Base-by-base conservation (phyloP, 23 tunicate species). In the Halocynthia aurantium region DNA sequence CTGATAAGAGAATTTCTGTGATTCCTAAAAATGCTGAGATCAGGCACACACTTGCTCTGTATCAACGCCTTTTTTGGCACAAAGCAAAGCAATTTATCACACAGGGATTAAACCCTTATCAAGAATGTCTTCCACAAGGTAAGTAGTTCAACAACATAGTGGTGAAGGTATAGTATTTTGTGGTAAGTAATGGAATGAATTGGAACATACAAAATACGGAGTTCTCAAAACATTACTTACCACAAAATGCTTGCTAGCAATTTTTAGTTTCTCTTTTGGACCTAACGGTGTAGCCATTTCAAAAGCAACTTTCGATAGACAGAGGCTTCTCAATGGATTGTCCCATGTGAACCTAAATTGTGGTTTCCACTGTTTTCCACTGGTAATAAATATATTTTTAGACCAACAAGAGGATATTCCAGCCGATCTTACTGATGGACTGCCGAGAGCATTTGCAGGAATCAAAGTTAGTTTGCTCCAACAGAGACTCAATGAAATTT, bases 41-140 rank as follows among this genome's bases (percentile, higher is more conserved):
- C 50, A 44, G 67, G 10, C 94, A 87, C 63, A 67, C 62, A 17
- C 51, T 87, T 67, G 64, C 94, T 0, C 63, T 87, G 15, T 87
- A 70, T 55, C 70, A 82, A 40, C 80, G 85, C 7, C 58, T 87
- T 7, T 87, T 87, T 6, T 87, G 94, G 94, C 94, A 87, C 69
- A 87, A 85, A 87, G 52, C 94, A 40, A 55, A 61, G 22, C 71
- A 74, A 51, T 69, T 83, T 17, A 52, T 76, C 22, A 17, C n/a
- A 18, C 70, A 69, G 51, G 87, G 85, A 15, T 73, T 67, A 63
- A 79, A 88, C 67, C 95, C 95, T 65, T 88, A 70, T 68, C 78
- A 88, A 56, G 73, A 81, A 40, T 70, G 58, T n/a, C 52, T 80
- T 8, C 50, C 63, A 8, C 31, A 51, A 40, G 80, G 83, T 80